Base-by-base conservation (phyloP, 1,140 invertebrate species). In the Philopotamus ludificatus region DNA sequence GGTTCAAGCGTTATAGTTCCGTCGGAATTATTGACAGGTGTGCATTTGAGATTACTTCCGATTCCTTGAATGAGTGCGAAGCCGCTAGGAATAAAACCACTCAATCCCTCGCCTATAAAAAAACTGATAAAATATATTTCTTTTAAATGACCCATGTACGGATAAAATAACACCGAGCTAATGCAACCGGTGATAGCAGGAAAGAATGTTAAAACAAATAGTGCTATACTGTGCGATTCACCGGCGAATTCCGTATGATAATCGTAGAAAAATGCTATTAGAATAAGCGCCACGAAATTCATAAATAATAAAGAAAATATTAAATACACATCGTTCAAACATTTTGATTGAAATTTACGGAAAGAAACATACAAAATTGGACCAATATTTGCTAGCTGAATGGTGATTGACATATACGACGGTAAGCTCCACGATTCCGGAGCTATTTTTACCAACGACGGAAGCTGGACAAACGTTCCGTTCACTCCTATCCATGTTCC, bases 381-480 rank as follows among this genome's bases (percentile, higher is more conserved):
- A 7, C 92, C 94, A 10, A 95, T 76, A 77, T 97, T 97, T 0
- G 92, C 94, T 9, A 93, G 77, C 76, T 89, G 93, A 15, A 94
- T 86, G 55, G 92, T 83, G 39, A 95, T 81, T 12, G 87, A 85
- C 75, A 96, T 85, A 73, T 93, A 90, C 0, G 93, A 91, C 0
- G 94, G 91, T 26, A 98, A 80, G 70, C 82, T 85, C 94, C 94
- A 97, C 73, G 85, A 84, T 81, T 98, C 95, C 0, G 95, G 95
- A 28, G 94, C 84, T 10, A 77, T 79, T 54, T 87, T 80, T 8
- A 94, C 89, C 55, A 97, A 79, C 57, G 95, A 79, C 0, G 95
- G 94, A 49, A 97, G 77, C 77, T 97, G 92, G 42, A 95, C 89
- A 80, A 90, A 98, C 59, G 95, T 83, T 7, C 92, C 92, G 78